A percentile compares a stretch with the other conserved stretches of the same genome.
Conservation (phyloP, 2,888 invertebrate species). For the Amaurobius ferox region DNA sequence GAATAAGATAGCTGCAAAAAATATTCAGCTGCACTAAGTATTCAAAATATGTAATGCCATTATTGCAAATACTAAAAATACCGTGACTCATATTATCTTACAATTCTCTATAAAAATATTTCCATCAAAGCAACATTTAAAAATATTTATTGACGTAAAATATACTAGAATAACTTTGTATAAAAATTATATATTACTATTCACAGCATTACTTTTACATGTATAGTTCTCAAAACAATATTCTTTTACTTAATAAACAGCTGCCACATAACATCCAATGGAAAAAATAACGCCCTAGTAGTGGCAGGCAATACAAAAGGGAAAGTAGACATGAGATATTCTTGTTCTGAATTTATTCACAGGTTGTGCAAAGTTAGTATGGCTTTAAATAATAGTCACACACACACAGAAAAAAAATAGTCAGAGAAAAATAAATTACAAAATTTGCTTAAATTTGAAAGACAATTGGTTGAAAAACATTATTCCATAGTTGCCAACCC, state of each 20-base stretch:
- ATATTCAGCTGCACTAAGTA: constrained; percentile 30
- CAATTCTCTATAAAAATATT: constrained; percentile 61
- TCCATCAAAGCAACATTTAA: constrained; percentile 63
- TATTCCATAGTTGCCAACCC: too few species aligned
- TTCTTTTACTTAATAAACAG: constrained; percentile 26
- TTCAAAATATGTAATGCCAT: not conserved
- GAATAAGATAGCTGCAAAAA: constrained; percentile 32
- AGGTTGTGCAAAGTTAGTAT: too few species aligned
- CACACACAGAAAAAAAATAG: too few species aligned
- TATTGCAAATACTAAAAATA: constrained; percentile 14
- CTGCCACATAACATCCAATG: constrained; percentile 29
- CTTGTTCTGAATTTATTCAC: not conserved
- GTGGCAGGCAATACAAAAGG: constrained; percentile 2
- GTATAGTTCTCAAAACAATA: constrained; percentile 25
- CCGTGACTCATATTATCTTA: constrained; percentile 11
- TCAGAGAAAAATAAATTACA: too few species aligned
- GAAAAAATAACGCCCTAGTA: not conserved
- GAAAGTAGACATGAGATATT: not conserved
- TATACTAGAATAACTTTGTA: constrained; percentile 57
- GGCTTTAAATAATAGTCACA: too few species aligned
- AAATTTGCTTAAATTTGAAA: too few species aligned
- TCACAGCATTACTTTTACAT: constrained; percentile 24
- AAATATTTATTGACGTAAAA: constrained; percentile 59
- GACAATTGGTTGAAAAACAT: too few species aligned
- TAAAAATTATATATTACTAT: constrained; percentile 61